phyloP scores from a whole-genome alignment of 23 tunicate species.

The Aplidium turbinatum region DNA sequence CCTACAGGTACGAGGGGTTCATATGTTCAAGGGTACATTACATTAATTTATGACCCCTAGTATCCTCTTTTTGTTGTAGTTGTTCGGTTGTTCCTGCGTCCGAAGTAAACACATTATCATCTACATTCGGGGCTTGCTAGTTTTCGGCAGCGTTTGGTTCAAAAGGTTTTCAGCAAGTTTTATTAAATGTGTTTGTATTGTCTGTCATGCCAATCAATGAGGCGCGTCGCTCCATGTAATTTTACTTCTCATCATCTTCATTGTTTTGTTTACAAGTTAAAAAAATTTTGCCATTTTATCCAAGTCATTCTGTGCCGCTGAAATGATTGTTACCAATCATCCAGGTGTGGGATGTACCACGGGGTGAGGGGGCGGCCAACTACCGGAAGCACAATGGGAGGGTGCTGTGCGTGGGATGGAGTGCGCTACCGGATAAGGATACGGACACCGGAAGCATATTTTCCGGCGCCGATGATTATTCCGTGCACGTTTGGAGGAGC shows the following conservation, averaged over 20 bases:
- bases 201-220: too few relatives aligned
- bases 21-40: too few relatives aligned
- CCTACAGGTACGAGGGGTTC: constrained; percentile 37
- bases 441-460: constrained; percentile 41
- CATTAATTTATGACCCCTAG: too few relatives aligned
- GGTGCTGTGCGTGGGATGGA: constrained; percentile 72
- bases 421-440: constrained; percentile 21
- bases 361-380: constrained; percentile 57
- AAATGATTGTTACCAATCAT: background rate
- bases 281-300: background rate
- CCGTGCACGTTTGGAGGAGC: constrained; percentile 80
- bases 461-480: constrained; percentile 90
- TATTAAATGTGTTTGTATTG: too few relatives aligned
- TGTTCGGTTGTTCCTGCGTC: too few relatives aligned
- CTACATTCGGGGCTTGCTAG: too few relatives aligned
- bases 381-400: constrained; percentile 87
- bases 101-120: too few relatives aligned
- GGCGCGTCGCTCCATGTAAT: too few relatives aligned
- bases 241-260: background rate
- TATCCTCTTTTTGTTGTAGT: too few relatives aligned
- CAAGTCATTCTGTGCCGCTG: background rate
- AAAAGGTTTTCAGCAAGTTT: too few relatives aligned
- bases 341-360: constrained; percentile 77
- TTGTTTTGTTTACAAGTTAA: background rate
- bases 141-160: too few relatives aligned